phyloP scores from a whole-genome alignment of 2,797 vertebrate species.

The Acipenser transmontanus region DNA sequence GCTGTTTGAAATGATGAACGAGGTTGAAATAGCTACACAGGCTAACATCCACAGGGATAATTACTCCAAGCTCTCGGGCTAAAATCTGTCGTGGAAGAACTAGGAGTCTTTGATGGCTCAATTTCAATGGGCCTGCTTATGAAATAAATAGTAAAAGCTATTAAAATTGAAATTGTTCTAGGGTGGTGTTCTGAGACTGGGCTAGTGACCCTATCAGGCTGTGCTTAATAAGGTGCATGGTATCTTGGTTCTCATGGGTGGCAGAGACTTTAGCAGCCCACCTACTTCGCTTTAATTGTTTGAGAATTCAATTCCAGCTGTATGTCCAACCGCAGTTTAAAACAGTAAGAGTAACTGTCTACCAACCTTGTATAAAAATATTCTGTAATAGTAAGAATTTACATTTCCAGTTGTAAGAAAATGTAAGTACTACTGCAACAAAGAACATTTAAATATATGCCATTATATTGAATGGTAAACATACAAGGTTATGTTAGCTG shows the following conservation, averaged over 20 bases:
- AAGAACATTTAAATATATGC: too few relatives aligned
- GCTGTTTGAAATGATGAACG: constrained; percentile 89
- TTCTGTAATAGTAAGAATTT: too few relatives aligned
- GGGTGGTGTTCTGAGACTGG: constrained; percentile 73
- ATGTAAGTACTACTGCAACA: too few relatives aligned
- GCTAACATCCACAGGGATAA: constrained; percentile 93
- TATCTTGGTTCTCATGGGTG: constrained; percentile 64
- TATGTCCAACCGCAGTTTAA: background rate
- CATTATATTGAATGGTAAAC: too few relatives aligned
- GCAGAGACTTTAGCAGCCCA: constrained; percentile 29
- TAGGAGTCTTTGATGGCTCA: constrained; percentile 94
- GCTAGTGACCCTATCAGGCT: constrained; percentile 81
- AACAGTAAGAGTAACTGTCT: too few relatives aligned
- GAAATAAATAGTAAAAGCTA: constrained; percentile 99
- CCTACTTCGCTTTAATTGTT: background rate
- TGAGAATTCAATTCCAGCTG: background rate
- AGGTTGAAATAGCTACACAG: constrained; percentile 89
- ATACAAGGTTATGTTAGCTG: too few relatives aligned
- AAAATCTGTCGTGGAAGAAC: constrained; percentile 80
- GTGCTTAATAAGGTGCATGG: constrained; percentile 84
- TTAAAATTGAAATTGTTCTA: constrained; percentile 99
- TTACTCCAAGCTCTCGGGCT: constrained; percentile 91
- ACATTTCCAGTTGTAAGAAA: too few relatives aligned
- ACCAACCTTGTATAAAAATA: too few relatives aligned
- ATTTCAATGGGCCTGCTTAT: constrained; percentile 87